Evolutionary conservation across 1,140 invertebrate genomes (phyloP).

Genomic region (Saccostrea cuccullata): DNA sequence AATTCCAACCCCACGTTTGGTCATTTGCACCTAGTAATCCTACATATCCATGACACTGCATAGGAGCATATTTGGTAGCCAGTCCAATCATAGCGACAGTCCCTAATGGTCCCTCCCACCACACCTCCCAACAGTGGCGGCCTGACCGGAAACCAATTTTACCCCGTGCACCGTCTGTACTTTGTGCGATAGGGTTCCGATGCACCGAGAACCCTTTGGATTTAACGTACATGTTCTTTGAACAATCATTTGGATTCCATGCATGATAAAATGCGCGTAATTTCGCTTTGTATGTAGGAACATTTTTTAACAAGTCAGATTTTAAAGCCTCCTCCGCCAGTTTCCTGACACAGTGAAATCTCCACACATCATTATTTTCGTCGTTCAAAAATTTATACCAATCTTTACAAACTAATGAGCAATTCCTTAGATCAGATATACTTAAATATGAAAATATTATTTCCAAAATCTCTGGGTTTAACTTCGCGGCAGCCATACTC

Average conservation of each 20-base stretch:
- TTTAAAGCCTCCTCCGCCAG: constrained; percentile 94
- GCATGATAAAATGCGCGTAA: constrained; percentile 95
- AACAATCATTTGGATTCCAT: constrained; percentile 98
- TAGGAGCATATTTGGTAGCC: constrained; percentile 94
- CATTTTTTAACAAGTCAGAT: constrained; percentile 93
- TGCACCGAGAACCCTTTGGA: constrained; percentile 98
- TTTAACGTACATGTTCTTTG: constrained; percentile 97
- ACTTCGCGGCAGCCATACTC: constrained; percentile 71
- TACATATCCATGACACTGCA: constrained; percentile 95
- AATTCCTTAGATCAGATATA: constrained; percentile 90
- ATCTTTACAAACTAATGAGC: constrained; percentile 94
- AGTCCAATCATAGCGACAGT: constrained; percentile 83
- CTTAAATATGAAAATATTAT: constrained; percentile 95
- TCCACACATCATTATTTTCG: constrained; percentile 97
- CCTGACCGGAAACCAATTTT: constrained; percentile 96
- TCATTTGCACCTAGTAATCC: constrained; percentile 96
- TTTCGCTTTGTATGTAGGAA: constrained; percentile 95
- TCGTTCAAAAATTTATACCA: constrained; percentile 95
- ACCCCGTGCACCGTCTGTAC: constrained; percentile 96
- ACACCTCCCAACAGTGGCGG: constrained; percentile 98
- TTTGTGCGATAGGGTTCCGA: constrained; percentile 98
- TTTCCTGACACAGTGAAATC: constrained; percentile 91
- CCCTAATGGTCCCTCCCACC: constrained; percentile 98
- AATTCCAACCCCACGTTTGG: constrained; percentile 99
- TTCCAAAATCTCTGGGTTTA: constrained; percentile 92